Evolutionary conservation across 2,888 invertebrate species (phyloP), one percentile per base, ranked within the genome.

Genomic region (Calliopum simillimum): DNA sequence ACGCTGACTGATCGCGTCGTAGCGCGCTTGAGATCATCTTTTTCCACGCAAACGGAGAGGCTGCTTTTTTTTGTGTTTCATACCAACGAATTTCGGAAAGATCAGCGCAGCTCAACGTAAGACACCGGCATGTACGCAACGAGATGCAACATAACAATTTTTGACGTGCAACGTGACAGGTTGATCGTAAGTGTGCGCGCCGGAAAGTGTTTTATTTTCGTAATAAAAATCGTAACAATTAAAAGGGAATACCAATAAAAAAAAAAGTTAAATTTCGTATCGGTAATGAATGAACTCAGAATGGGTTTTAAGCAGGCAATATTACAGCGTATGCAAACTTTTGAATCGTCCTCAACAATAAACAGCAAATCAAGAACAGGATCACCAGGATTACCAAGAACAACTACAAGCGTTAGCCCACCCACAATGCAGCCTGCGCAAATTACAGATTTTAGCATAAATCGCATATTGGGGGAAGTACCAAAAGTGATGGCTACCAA

Each of bases 241-340:
- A 61, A 64, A 59, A 23, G 44, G 16, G 44, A 67, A 33, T 43
- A 53, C 25, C 19, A 65, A 61, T 44, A 68, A 68, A 71, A 49
- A 47, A 56, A 12, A 41, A 14, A 33, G 33, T 43, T 19, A 55
- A 55, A 55, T 12, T 19, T 25, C 5, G 6, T n/a, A n/a, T n/a
- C 44, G 43, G 76, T 72, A 74, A 85, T 85, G 85, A 80, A 78
- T 75, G 80, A 82, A 73, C 71, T 79, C 68, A 81, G 75, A 75
- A 84, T 85, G 84, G 86, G 86, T 56, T 83, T 84, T 64, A 86
- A 86, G 72, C 83, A 85, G 71, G 81, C 82, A 53, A 81, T 86
- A 73, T 76, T 85, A 68, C 85, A 86, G 75, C 82, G 85, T 69
- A 73, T 81, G 70, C 79, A 80, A 67, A 77, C 76, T 69, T 78